Base-by-base conservation (phyloP, 2,113 vertebrate species). In the Eubucco bourcierii region DNA sequence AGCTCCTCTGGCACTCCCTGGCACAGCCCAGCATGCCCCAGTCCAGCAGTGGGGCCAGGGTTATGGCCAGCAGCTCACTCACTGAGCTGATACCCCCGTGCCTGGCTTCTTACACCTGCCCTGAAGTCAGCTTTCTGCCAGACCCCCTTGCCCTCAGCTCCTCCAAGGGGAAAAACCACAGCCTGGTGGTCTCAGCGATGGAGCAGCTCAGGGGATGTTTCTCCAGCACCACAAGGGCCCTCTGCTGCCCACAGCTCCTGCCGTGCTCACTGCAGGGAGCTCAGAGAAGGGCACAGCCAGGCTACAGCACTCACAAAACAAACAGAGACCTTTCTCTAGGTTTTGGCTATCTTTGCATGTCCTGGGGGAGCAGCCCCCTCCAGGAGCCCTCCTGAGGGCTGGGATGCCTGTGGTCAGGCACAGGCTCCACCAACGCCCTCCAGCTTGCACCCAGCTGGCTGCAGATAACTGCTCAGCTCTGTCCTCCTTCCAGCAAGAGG, bases 51-150 rank as follows among this genome's bases (percentile, higher is more conserved):
- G 3, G 66, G n/a, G 46, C 17, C 1, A 3, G 13, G 25, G 9
- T 58, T 28, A 28, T 0, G 0, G n/a, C 46, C 17, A 29, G 19
- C 39, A 41, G 39, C 15, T 41, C 24, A 9, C 0, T 37, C 64
- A 46, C n/a, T 0, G 29, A 78, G 39, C 27, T 55, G 29, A 23
- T 55, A 31, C 3, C 10, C 27, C 29, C 15, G 12, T 5, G 12
- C 15, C 61, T n/a, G 18, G 7, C 7, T 80, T 76, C 39, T 52
- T 80, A 39, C 18, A 31, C 23, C 7, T 60, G 41, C 60, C 25
- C 4, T 13, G 16, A 16, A 18, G 34, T 39, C 72, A 88, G 33
- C 4, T 29, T 13, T 47, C 55, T 44, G 15, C 5, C 64, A 80
- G 23, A 39, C 66, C 4, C 17, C 31, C 24, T 31, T 34, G 24